These are phyloP conservation scores for Megathymus violae DNA, from an alignment of 1,140 invertebrate genomes.

Conservation along the genomic window DNA sequence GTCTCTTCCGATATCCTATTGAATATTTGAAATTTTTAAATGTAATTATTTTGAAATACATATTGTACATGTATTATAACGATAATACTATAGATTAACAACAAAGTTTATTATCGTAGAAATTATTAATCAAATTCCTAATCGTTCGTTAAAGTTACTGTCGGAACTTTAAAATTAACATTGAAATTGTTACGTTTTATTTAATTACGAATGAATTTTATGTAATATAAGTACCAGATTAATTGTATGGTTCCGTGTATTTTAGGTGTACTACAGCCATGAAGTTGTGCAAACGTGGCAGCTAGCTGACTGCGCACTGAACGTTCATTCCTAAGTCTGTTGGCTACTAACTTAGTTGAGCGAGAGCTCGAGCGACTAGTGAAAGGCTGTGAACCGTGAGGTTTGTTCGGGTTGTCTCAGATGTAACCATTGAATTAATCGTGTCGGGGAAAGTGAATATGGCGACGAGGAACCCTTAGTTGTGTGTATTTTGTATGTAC, in stretches of 20 bases:
- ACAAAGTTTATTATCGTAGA: slow-evolving; percentile 3
- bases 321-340: slow-evolving; percentile 72
- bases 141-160: slow-evolving; percentile 1
- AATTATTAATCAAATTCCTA: slow-evolving; percentile 19
- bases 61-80: slow-evolving; percentile 13
- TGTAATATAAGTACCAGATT: slow-evolving; percentile 11
- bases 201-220: slow-evolving; percentile 28
- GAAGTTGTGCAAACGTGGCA: slow-evolving; percentile 52
- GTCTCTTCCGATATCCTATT: slow-evolving; percentile 26
- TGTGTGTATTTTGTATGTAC: slow-evolving; percentile 7
- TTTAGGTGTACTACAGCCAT: slow-evolving; percentile 31
- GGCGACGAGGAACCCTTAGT: slow-evolving; percentile 12
- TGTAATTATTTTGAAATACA: background rate
- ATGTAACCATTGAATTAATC: slow-evolving; percentile 23
- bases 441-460: background rate
- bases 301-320: slow-evolving; percentile 62
- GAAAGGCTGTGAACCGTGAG: slow-evolving; percentile 76
- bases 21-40: slow-evolving; percentile 5
- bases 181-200: slow-evolving; percentile 13
- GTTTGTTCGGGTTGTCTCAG: slow-evolving; percentile 54
- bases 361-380: slow-evolving; percentile 74
- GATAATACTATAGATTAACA: background rate
- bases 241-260: slow-evolving; percentile 18
- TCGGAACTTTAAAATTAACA: background rate
- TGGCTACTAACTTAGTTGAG: slow-evolving; percentile 61